phyloP scores from a whole-genome alignment of 2,888 invertebrate genomes.

The Epinotia bilunana region DNA sequence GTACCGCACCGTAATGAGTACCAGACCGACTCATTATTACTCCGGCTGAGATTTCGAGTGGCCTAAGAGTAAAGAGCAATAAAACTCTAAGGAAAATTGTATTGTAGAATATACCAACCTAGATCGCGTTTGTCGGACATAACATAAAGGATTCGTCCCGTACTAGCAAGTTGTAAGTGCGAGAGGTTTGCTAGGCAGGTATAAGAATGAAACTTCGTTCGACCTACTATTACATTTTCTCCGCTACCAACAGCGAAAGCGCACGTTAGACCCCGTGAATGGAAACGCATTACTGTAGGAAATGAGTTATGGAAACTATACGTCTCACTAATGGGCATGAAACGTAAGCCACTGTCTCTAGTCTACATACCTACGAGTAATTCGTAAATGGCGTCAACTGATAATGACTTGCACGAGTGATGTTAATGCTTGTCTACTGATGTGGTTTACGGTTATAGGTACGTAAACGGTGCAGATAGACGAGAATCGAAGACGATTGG shows the following conservation, averaged over 20 bases:
- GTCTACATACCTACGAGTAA: slow-evolving; percentile 48
- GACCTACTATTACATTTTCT: slow-evolving; percentile 32
- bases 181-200: too few relatives aligned
- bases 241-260: slow-evolving; percentile 38
- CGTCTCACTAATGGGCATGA: slow-evolving; percentile 61
- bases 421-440: neutral
- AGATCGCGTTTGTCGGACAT: too few relatives aligned
- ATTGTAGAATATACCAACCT: too few relatives aligned
- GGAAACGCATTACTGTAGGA: slow-evolving; percentile 65
- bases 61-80: too few relatives aligned
- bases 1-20: too few relatives aligned
- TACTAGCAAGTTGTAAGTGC: too few relatives aligned
- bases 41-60: too few relatives aligned
- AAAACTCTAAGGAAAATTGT: too few relatives aligned
- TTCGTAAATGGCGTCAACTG: slow-evolving; percentile 48
- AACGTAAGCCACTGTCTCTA: slow-evolving; percentile 45
- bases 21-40: too few relatives aligned
- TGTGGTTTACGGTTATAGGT: slow-evolving; percentile 3
- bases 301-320: slow-evolving; percentile 70
- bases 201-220: neutral
- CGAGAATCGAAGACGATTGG: too few relatives aligned
- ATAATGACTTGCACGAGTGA: slow-evolving; percentile 36
- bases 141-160: too few relatives aligned
- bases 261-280: slow-evolving; percentile 59
- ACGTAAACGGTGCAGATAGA: neutral